Evolutionary conservation across 2,113 vertebrate genomes (phyloP).

Genomic region (Brachyistius frenatus): DNA sequence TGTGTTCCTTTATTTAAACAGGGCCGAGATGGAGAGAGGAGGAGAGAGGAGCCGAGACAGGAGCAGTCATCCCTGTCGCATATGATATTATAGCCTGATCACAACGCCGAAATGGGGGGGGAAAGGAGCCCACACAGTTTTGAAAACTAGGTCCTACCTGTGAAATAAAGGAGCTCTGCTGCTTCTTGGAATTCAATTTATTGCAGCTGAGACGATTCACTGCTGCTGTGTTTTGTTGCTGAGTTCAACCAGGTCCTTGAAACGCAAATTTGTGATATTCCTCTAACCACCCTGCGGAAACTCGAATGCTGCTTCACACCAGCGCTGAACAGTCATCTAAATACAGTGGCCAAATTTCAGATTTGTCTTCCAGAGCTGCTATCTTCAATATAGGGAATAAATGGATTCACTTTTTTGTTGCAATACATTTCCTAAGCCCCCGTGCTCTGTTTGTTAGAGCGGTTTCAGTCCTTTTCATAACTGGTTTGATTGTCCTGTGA

Average conservation of each 20-base stretch:
- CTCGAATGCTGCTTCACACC: background rate
- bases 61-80: slow-evolving; percentile 68
- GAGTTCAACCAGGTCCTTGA: slow-evolving; percentile 42
- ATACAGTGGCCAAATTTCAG: background rate
- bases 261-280: slow-evolving; percentile 35
- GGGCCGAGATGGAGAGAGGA: slow-evolving; percentile 47
- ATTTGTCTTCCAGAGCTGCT: background rate
- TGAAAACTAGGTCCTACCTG: slow-evolving; percentile 44
- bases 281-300: slow-evolving; percentile 16
- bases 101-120: slow-evolving; percentile 47
- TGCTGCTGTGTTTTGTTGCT: slow-evolving; percentile 16
- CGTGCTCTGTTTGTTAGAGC: background rate
- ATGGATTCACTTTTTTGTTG: background rate
- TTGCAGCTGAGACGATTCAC: slow-evolving; percentile 28
- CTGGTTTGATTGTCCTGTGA: no score
- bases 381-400: background rate
- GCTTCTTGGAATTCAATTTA: slow-evolving; percentile 60
- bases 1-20: slow-evolving; percentile 71
- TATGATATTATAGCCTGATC: slow-evolving; percentile 73
- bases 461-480: no score
- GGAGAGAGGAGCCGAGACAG: slow-evolving; percentile 42
- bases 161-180: slow-evolving; percentile 46
- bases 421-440: no score
- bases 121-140: slow-evolving; percentile 14
- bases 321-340: slow-evolving; percentile 10